These are phyloP conservation scores for Mimumesa dahlbomi DNA, from an alignment of 2,888 invertebrate genomes.

Conservation along the genomic window DNA sequence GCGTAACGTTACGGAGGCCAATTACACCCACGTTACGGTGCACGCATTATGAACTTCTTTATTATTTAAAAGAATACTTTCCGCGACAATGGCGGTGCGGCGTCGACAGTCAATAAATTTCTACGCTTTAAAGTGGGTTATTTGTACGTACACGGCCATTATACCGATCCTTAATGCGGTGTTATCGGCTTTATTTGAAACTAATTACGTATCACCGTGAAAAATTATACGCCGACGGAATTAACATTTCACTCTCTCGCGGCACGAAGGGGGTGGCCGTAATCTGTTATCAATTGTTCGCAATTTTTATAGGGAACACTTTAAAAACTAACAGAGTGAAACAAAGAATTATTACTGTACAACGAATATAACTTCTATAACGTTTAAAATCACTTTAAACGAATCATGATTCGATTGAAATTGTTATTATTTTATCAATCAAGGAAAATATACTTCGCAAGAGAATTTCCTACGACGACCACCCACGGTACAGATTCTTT, in stretches of 20 bases:
- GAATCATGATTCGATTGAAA: too few relatives aligned
- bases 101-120: constrained; percentile 44
- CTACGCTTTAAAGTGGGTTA: background rate
- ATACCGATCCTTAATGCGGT: background rate
- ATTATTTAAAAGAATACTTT: constrained; percentile 51
- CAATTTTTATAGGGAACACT: background rate
- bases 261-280: constrained; percentile 10
- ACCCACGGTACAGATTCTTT: too few relatives aligned
- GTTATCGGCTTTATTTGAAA: constrained; percentile 1
- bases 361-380: too few relatives aligned
- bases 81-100: constrained; percentile 35
- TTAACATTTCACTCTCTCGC: constrained; percentile 24
- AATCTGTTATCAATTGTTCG: background rate
- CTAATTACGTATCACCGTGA: constrained; percentile 15
- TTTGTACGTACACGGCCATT: background rate
- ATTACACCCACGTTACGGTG: constrained; percentile 52
- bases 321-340: too few relatives aligned
- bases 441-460: too few relatives aligned
- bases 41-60: constrained; percentile 54
- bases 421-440: too few relatives aligned
- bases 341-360: too few relatives aligned
- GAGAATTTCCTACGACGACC: too few relatives aligned
- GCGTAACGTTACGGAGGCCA: constrained; percentile 48
- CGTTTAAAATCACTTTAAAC: too few relatives aligned
- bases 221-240: constrained; percentile 14